Percentiles rank a stretch among this genome's conserved stretches.
Evolutionary conservation across 2,113 vertebrate genomes (phyloP).

Genomic region (Gopherus flavomarginatus): DNA sequence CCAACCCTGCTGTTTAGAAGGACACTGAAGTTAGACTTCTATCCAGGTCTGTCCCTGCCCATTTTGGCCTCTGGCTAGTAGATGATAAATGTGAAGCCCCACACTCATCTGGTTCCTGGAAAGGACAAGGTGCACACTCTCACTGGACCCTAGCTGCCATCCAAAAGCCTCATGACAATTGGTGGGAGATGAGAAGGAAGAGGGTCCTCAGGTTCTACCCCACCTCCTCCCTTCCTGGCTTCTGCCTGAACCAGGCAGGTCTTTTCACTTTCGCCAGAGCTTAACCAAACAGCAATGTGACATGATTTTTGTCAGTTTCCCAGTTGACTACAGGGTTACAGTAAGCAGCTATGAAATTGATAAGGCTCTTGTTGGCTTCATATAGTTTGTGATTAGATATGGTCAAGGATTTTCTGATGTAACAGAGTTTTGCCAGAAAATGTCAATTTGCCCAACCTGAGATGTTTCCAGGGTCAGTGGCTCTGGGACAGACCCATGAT

Average conservation of each 20-base stretch:
- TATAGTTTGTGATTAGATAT: neutral
- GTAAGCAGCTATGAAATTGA: neutral
- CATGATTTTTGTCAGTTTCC: neutral
- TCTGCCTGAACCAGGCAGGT: neutral
- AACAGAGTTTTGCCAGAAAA: neutral
- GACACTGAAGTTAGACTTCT: neutral
- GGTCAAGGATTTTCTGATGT: neutral
- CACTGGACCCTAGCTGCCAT: fast-evolving
- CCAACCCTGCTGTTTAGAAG: neutral
- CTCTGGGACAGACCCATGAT: neutral
- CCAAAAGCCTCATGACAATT: neutral
- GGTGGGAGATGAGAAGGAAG: neutral
- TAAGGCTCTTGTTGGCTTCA: neutral
- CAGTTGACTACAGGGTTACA: no score
- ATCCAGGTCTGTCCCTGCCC: neutral
- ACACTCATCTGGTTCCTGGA: neutral
- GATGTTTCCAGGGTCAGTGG: neutral
- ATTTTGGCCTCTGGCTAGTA: neutral
- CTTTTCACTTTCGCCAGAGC: no score
- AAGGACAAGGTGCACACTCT: neutral
- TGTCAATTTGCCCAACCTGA: neutral
- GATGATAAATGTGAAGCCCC: neutral
- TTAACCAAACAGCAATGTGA: neutral
- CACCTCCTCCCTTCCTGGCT: neutral
- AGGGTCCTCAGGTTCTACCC: neutral